Conservation (phyloP, 1,140 invertebrate genomes). For the Ctenoplectra terminalis region DNA sequence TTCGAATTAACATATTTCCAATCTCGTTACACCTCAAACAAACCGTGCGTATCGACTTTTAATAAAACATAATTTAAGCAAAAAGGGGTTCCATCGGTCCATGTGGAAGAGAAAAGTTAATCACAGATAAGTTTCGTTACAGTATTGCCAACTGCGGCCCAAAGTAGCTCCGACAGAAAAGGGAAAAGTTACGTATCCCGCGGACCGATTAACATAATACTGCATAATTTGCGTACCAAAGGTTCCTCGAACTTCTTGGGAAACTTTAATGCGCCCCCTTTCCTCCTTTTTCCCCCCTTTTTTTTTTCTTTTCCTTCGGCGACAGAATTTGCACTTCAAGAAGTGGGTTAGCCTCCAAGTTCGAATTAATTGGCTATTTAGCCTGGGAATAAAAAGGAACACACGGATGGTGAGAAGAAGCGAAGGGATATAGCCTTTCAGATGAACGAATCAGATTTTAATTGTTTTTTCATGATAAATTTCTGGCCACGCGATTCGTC, state of each 20-base stretch:
- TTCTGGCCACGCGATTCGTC: not conserved
- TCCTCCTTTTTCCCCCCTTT: not conserved
- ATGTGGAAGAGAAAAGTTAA: too few relatives aligned
- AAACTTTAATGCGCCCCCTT: conserved; percentile 20
- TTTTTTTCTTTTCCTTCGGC: too few relatives aligned
- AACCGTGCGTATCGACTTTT: not conserved
- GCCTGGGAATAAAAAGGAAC: too few relatives aligned
- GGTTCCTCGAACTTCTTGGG: conserved; percentile 6
- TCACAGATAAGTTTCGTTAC: conserved; percentile 7
- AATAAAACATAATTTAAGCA: not conserved
- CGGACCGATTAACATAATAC: conserved; percentile 38
- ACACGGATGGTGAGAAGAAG: too few relatives aligned
- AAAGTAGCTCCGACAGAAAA: conserved; percentile 23
- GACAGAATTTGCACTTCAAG: conserved; percentile 30
- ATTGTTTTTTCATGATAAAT: not conserved
- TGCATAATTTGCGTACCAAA: conserved; percentile 35
- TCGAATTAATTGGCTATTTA: conserved; percentile 39
- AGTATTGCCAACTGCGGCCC: conserved; percentile 15
- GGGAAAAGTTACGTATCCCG: conserved; percentile 26
- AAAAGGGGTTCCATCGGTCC: too few relatives aligned
- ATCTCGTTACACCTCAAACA: too few relatives aligned
- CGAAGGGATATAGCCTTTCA: not conserved
- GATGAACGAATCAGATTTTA: not conserved
- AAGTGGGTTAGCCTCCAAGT: conserved; percentile 25
- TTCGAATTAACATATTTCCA: too few relatives aligned